phyloP scores from a whole-genome alignment of 1,140 invertebrate genomes.

The Nephotettix cincticeps region DNA sequence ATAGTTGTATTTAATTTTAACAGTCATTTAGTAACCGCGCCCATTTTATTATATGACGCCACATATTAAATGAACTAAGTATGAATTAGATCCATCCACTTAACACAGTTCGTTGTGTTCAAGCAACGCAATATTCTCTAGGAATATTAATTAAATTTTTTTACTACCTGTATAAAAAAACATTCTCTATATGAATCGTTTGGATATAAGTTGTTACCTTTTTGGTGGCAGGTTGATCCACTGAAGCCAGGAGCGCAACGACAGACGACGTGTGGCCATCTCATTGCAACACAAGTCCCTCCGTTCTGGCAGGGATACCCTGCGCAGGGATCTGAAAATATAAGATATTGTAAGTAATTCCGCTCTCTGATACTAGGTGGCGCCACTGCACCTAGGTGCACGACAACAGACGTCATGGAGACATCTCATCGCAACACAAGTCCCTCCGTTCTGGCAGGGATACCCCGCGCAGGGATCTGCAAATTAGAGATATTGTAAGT shows the following conservation, averaged over 20 bases:
- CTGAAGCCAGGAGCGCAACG: conserved; percentile 37
- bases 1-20: too few species aligned
- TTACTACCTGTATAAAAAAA: too few species aligned
- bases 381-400: conserved; percentile 34
- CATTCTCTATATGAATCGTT: too few species aligned
- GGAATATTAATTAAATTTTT: too few species aligned
- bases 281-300: conserved; percentile 68
- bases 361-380: conserved; percentile 18
- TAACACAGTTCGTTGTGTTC: too few species aligned
- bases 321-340: conserved; percentile 51
- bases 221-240: conserved; percentile 18
- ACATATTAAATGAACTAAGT: too few species aligned
- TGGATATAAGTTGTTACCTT: conserved; percentile 27
- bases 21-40: too few species aligned
- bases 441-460: conserved; percentile 80
- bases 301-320: conserved; percentile 78
- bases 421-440: conserved; percentile 63
- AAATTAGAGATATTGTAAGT: conserved; percentile 16
- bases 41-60: too few species aligned
- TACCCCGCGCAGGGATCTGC: conserved; percentile 57
- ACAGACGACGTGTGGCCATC: conserved; percentile 33
- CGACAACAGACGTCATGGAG: conserved; percentile 34
- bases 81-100: too few species aligned
- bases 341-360: too few species aligned
- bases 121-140: too few species aligned